Base-by-base conservation (phyloP, 1,140 invertebrate genomes). In the Telenomus remus region DNA sequence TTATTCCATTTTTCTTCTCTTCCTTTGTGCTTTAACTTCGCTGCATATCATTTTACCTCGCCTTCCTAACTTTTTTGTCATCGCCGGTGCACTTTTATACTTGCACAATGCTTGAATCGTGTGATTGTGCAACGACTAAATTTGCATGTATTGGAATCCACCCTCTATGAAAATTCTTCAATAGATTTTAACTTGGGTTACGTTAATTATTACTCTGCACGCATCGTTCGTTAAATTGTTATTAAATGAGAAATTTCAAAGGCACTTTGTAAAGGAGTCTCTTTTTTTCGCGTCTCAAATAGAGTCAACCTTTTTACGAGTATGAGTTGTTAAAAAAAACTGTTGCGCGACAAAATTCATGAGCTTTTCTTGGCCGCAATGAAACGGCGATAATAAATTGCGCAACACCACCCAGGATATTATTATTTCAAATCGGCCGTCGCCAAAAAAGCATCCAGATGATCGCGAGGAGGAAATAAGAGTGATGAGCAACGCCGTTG, bases 1-100 rank as follows among this genome's bases (percentile, higher is more conserved):
- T 63, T 49, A 68, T 74, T 68, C 63, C 53, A 74, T 68, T 74
- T 74, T 74, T 74, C 63, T 66, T 66, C 56, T 48, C 63, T 59
- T n/a, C 54, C 50, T 74, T 74, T 74, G 56, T 74, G 37, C 50
- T 46, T 66, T 66, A 74, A 74, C 55, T 66, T 61, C 56, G 61
- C 46, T 48, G 71, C 71, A 66, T 74, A 64, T 72, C 60, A 72
- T 72, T 72, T 72, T 54, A 64, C 46, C 54, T 59, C 11, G 11
- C 12, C 47, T 61, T 49, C 12, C 27, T 46, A 6, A 7, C 19
- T 50, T 71, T 64, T 64, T 64, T 46, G 48, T 55, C 66, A 70
- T 64, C 69, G 48, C 51, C 69, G n/a, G 54, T 59, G 48, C 48
- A 64, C 54, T 72, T 72, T 72, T 64, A 57, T 72, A 42, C 34